Percentiles rank a stretch among this genome's conserved stretches.
These are phyloP conservation scores for Saxicola maurus DNA, from an alignment of 2,797 vertebrate species.

Conservation along the genomic window DNA sequence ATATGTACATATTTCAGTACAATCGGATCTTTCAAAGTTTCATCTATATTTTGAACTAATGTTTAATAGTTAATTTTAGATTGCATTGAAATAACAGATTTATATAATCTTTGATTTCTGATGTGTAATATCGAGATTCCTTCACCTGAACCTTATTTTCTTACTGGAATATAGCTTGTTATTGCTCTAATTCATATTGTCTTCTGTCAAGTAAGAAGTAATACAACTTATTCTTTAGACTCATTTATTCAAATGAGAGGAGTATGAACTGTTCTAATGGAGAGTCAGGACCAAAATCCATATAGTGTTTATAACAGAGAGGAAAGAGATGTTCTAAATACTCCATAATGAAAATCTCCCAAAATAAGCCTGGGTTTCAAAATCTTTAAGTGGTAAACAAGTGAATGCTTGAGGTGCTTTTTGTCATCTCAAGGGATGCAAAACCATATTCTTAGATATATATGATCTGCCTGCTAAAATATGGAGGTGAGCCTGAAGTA, in stretches of 20 bases:
- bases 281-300: not conserved
- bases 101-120: not conserved
- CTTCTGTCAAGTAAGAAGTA: not conserved
- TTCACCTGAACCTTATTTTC: not conserved
- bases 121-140: not conserved
- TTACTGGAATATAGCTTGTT: not conserved
- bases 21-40: not conserved
- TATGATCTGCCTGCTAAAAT: slow-evolving; percentile 25
- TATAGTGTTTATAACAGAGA: not conserved
- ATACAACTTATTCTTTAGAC: not conserved
- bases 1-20: not conserved
- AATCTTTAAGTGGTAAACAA: slow-evolving; percentile 4
- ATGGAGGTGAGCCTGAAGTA: not conserved
- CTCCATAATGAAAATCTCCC: not conserved
- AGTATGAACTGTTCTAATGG: not conserved
- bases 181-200: not conserved
- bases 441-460: slow-evolving; percentile 21
- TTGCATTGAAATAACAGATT: not conserved
- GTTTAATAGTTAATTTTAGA: not conserved
- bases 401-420: not conserved
- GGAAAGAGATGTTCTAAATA: not conserved
- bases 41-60: not conserved
- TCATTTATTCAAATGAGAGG: not conserved
- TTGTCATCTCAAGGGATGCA: not conserved
- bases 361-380: not conserved